These are phyloP conservation scores for Drosophila quinaria DNA, from an alignment of 2,888 invertebrate genomes.

Conservation along the genomic window DNA sequence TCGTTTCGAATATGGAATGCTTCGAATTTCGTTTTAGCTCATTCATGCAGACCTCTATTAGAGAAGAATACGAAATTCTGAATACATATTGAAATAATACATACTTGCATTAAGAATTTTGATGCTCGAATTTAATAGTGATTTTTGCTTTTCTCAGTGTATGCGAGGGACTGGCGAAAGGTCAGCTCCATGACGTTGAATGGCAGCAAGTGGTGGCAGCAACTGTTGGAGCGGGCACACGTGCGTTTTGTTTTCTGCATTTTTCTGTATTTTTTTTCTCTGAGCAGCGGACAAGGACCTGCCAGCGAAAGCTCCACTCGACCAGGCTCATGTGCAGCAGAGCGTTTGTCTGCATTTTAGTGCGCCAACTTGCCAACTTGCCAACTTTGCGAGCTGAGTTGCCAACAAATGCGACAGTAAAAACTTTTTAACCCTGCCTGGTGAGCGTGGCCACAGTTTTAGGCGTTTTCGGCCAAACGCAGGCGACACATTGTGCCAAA, in stretches of 20 bases:
- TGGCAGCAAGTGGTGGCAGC: constrained; percentile 25
- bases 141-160: neutral
- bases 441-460: constrained; percentile 1
- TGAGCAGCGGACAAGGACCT: constrained; percentile 52
- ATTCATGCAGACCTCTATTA: too few relatives aligned
- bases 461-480: constrained; percentile 11
- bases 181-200: constrained; percentile 56
- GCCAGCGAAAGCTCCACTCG: constrained; percentile 42
- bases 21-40: too few relatives aligned
- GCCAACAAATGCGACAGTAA: constrained; percentile 77
- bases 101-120: too few relatives aligned
- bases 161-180: constrained; percentile 51
- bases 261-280: constrained; percentile 7
- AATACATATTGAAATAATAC: too few relatives aligned
- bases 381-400: constrained; percentile 21
- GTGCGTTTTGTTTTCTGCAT: constrained; percentile 60
- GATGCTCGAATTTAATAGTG: too few relatives aligned
- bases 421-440: constrained; percentile 53
- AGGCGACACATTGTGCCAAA: constrained; percentile 76
- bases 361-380: constrained; percentile 52
- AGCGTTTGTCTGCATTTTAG: constrained; percentile 70
- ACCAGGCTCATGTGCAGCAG: constrained; percentile 37
- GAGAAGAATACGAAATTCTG: too few relatives aligned
- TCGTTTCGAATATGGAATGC: too few relatives aligned
- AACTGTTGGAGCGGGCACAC: constrained; percentile 50